Evolutionary conservation across 2,113 vertebrate species (phyloP).

Genomic region (Ibidorhyncha struthersii): DNA sequence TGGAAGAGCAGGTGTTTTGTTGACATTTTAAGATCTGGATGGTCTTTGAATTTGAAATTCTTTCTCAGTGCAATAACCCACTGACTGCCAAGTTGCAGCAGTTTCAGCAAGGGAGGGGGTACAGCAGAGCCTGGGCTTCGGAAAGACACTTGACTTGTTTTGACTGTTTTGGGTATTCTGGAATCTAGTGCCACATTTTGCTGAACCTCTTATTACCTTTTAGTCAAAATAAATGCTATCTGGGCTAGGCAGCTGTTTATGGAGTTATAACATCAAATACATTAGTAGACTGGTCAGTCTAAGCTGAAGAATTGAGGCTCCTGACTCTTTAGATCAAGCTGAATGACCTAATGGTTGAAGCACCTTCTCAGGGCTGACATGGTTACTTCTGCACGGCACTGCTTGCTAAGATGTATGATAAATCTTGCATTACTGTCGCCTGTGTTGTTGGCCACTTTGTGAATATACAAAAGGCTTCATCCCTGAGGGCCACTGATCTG

Average conservation of each 20-base stretch:
- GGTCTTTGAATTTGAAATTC: slow-evolving; percentile 6
- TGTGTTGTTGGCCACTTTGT: neutral
- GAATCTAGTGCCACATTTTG: neutral
- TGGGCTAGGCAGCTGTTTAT: neutral
- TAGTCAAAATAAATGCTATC: neutral
- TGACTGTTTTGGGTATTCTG: neutral
- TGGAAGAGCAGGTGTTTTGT: slow-evolving; percentile 6
- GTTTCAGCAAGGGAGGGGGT: neutral
- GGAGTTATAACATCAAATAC: neutral
- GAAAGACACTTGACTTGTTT: neutral
- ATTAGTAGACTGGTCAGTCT: neutral
- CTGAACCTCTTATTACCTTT: neutral
- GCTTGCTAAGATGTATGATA: neutral
- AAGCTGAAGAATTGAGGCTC: neutral
- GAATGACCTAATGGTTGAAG: neutral
- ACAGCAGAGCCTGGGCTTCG: neutral
- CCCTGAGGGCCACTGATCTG: neutral
- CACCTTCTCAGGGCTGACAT: neutral
- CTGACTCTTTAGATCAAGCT: neutral
- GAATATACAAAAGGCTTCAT: neutral
- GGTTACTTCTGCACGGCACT: neutral
- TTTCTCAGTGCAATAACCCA: neutral
- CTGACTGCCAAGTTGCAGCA: neutral
- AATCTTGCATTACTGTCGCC: neutral
- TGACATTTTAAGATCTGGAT: neutral